phyloP scores from a whole-genome alignment of 2,113 vertebrate genomes.

The Vidua macroura region DNA sequence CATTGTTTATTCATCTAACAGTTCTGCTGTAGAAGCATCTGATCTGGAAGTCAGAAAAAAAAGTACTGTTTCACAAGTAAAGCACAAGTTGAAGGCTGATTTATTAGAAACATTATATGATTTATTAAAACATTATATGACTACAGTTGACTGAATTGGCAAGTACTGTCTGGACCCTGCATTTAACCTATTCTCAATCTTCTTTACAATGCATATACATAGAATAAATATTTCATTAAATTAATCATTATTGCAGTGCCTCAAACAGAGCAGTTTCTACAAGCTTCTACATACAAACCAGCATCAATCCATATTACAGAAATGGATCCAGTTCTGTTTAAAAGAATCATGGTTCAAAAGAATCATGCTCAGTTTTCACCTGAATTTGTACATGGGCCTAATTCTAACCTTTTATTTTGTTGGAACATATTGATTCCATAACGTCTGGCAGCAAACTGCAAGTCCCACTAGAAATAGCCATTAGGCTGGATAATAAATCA shows the following conservation, averaged over 20 bases:
- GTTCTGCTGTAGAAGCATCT: not conserved
- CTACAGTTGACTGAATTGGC: not conserved
- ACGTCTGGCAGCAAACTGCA: not conserved
- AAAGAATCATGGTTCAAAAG: not conserved
- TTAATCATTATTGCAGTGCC: not conserved
- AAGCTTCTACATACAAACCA: not conserved
- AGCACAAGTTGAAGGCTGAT: not conserved
- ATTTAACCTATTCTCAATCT: not conserved
- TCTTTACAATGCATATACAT: not conserved
- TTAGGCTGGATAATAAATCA: constrained; percentile 24
- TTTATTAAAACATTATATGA: not conserved
- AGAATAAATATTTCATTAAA: not conserved
- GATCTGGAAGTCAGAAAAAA: not conserved
- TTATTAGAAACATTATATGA: not conserved
- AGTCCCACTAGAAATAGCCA: not conserved
- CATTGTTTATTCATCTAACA: not conserved
- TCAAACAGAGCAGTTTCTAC: not conserved
- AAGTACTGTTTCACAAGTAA: not conserved
- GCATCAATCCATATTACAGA: not conserved
- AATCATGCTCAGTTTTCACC: not conserved
- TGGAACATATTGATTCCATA: not conserved
- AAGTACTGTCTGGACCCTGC: not conserved
- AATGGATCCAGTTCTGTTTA: not conserved
- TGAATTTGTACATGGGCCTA: not conserved
- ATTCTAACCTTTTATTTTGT: not conserved